These are phyloP conservation scores for Tautogolabrus adspersus DNA, from an alignment of 2,113 vertebrate species.

Conservation along the genomic window DNA sequence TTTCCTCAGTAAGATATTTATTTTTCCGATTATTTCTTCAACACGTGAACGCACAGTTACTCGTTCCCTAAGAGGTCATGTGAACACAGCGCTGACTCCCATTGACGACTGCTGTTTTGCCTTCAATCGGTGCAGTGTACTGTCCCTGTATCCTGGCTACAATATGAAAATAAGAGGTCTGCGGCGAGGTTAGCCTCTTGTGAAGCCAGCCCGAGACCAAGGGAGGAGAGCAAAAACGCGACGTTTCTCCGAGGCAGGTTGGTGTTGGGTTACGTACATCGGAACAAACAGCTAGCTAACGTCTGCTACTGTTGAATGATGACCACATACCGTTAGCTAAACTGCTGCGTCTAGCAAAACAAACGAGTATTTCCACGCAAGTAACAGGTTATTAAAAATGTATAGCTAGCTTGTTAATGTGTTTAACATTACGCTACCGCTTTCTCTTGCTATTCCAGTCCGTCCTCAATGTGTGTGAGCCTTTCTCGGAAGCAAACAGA, in stretches of 20 bases:
- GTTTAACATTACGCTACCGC: accelerated
- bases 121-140: constrained; percentile 10
- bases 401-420: neutral
- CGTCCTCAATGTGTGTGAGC: neutral
- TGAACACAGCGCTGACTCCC: constrained; percentile 38
- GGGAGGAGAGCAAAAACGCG: neutral
- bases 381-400: neutral
- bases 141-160: neutral
- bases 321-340: neutral
- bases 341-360: neutral
- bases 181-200: constrained; percentile 7
- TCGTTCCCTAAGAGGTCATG: constrained; percentile 28
- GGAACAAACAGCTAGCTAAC: constrained; percentile 36
- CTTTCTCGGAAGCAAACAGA: neutral
- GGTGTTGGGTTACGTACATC: constrained; percentile 16
- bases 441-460: neutral
- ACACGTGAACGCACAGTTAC: neutral
- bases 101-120: neutral
- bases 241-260: constrained; percentile 47
- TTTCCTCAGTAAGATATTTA: neutral
- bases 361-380: neutral
- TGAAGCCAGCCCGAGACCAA: neutral
- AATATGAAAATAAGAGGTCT: constrained; percentile 35
- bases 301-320: neutral
- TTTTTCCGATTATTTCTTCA: neutral